phyloP scores from a whole-genome alignment of 2,113 vertebrate genomes.

The Anseranas semipalmata region DNA sequence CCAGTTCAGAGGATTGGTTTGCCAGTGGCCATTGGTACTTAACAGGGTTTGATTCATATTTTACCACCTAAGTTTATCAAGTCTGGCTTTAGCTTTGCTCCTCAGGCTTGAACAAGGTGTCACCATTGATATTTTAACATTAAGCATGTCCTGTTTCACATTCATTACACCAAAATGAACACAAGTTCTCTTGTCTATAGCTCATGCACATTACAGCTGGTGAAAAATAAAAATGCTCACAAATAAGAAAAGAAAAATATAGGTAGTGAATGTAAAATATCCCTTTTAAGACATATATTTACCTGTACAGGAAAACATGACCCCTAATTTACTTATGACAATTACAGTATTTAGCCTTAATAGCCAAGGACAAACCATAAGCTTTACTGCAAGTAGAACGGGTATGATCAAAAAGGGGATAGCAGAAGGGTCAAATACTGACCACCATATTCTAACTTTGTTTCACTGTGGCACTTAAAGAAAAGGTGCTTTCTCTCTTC shows the following conservation, averaged over 20 bases:
- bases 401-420: neutral
- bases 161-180: neutral
- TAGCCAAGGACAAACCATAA: neutral
- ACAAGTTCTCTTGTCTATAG: neutral
- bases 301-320: neutral
- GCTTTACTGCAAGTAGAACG: neutral
- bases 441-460: neutral
- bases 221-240: neutral
- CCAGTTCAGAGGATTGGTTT: neutral
- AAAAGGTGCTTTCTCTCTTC: neutral
- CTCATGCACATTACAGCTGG: accelerated
- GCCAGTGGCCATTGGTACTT: neutral
- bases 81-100: neutral
- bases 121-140: neutral
- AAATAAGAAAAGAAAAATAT: neutral
- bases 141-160: neutral
- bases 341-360: neutral
- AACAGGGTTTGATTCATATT: neutral
- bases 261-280: neutral
- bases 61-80: neutral
- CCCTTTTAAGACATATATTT: neutral
- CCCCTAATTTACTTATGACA: neutral
- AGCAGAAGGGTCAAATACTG: neutral
- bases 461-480: neutral
- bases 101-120: neutral